These are phyloP conservation scores for Chaetorhynchus papuensis DNA, from an alignment of 2,113 vertebrate species.

Conservation along the genomic window DNA sequence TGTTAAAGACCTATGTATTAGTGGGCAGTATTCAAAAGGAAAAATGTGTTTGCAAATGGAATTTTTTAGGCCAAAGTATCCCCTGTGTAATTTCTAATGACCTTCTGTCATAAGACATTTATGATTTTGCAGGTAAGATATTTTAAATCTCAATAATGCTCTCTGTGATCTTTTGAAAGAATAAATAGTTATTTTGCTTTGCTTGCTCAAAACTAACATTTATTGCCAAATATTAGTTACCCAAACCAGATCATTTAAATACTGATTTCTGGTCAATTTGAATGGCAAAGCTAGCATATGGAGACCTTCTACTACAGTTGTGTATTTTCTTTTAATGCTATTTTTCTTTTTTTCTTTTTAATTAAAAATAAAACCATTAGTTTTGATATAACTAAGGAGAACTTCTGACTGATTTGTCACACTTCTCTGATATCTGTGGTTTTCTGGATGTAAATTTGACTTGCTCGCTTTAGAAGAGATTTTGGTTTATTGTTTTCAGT, in stretches of 20 bases:
- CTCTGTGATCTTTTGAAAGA: background rate
- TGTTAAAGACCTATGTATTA: background rate
- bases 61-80: background rate
- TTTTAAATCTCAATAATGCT: background rate
- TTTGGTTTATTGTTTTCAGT: background rate
- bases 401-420: background rate
- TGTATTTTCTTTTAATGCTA: background rate
- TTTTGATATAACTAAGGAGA: background rate
- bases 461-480: background rate
- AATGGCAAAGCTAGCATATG: background rate
- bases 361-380: background rate
- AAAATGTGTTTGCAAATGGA: background rate
- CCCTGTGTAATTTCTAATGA: background rate
- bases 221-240: background rate
- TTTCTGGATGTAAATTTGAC: background rate
- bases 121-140: background rate
- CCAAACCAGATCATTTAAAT: background rate
- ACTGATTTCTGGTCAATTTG: background rate
- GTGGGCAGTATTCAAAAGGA: background rate
- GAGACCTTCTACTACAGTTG: background rate
- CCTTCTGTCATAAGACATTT: background rate
- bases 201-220: background rate
- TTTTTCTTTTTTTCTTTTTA: background rate
- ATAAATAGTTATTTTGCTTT: background rate
- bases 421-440: background rate